Percentiles rank a stretch among this genome's conserved stretches.
Evolutionary conservation across 2,113 vertebrate species (phyloP).

Genomic region (Notarius quadriscutis): DNA sequence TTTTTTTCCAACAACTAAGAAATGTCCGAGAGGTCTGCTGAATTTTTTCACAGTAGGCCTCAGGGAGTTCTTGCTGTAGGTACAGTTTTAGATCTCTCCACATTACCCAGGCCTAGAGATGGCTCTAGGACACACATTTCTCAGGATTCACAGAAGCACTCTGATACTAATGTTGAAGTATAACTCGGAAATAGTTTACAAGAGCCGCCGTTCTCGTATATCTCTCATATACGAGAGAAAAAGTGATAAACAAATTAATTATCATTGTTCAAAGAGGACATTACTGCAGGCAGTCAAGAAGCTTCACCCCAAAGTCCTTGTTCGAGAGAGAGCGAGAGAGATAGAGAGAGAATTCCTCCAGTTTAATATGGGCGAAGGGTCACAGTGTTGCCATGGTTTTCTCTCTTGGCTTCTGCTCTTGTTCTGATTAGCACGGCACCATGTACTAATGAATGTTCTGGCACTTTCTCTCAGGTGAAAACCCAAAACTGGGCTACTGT

Average conservation of each 20-base stretch:
- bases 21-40: no score
- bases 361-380: constrained; percentile 27
- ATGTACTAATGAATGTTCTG: constrained; percentile 21
- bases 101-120: no score
- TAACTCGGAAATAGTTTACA: not conserved
- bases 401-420: constrained; percentile 19
- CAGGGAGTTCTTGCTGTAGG: no score
- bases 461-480: not conserved
- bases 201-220: not conserved
- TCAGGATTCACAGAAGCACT: no score
- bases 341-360: constrained; percentile 13
- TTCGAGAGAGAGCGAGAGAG: not conserved
- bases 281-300: constrained; percentile 13
- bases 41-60: no score
- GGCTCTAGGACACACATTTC: no score
- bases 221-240: not conserved
- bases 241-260: constrained; percentile 26
- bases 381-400: constrained; percentile 45
- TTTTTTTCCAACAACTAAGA: no score
- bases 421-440: constrained; percentile 16
- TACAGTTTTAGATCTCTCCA: no score
- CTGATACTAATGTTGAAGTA: not conserved
- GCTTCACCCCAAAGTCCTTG: constrained; percentile 1
- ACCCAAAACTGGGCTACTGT: not conserved
- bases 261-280: not conserved